A percentile compares a stretch with the other conserved stretches of the same genome.
Evolutionary conservation across 2,888 invertebrate genomes (phyloP).

Genomic region (Nomada ferruginata): DNA sequence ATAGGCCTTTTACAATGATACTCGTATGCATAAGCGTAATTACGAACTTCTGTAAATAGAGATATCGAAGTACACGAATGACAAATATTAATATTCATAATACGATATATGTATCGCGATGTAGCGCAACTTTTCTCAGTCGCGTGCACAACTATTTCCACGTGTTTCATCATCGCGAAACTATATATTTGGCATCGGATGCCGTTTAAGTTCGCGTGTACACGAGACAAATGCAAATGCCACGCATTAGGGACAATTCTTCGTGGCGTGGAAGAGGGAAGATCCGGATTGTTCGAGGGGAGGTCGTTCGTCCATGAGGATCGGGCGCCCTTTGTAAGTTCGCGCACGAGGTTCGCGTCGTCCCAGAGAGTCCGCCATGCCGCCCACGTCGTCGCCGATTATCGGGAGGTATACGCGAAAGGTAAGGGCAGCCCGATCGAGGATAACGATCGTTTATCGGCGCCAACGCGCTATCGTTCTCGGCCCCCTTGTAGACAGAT

Average conservation of each 20-base stretch:
- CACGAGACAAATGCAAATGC: slow-evolving; percentile 1
- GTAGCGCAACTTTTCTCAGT: too few relatives aligned
- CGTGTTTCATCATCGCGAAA: too few relatives aligned
- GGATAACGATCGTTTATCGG: slow-evolving; percentile 65
- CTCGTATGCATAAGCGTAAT: neutral
- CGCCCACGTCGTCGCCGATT: slow-evolving; percentile 64
- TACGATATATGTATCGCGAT: too few relatives aligned
- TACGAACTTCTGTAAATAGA: neutral
- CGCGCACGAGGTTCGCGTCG: slow-evolving; percentile 59
- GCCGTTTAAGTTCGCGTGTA: neutral
- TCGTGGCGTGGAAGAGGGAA: slow-evolving; percentile 27
- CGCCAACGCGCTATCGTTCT: slow-evolving; percentile 55
- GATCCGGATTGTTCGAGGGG: slow-evolving; percentile 33
- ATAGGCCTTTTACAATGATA: neutral
- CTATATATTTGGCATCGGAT: too few relatives aligned
- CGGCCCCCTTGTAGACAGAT: slow-evolving; percentile 46
- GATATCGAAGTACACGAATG: slow-evolving; percentile 9
- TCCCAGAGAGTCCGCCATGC: slow-evolving; percentile 43
- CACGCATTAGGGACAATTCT: slow-evolving; percentile 14
- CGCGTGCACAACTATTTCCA: too few relatives aligned
- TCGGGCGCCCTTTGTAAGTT: slow-evolving; percentile 41
- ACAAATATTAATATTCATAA: too few relatives aligned
- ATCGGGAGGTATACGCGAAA: slow-evolving; percentile 55
- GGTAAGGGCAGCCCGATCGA: slow-evolving; percentile 43
- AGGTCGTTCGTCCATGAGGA: slow-evolving; percentile 34